These are phyloP conservation scores for Dioctria rufipes DNA, from an alignment of 2,888 invertebrate genomes.

Conservation along the genomic window DNA sequence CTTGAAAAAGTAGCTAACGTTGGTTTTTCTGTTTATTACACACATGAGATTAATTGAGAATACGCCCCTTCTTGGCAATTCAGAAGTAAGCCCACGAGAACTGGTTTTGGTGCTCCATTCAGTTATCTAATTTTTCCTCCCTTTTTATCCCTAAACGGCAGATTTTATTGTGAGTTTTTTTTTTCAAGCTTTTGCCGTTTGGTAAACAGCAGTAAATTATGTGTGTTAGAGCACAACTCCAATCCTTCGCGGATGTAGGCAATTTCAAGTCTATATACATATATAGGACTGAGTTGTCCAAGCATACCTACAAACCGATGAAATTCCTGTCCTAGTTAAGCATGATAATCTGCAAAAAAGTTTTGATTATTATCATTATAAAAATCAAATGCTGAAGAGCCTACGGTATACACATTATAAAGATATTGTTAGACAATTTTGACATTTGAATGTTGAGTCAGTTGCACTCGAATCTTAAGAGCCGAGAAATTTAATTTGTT, in stretches of 20 bases:
- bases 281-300: too few relatives aligned
- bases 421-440: too few relatives aligned
- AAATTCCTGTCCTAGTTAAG: too few relatives aligned
- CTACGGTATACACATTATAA: too few relatives aligned
- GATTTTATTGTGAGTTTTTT: constrained; percentile 17
- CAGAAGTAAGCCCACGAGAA: background rate
- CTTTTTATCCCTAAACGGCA: constrained; percentile 10
- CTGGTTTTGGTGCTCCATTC: background rate
- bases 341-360: too few relatives aligned
- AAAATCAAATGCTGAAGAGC: too few relatives aligned
- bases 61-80: constrained; percentile 35
- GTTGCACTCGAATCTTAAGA: too few relatives aligned
- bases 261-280: background rate
- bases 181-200: background rate
- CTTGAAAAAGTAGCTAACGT: constrained; percentile 42
- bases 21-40: constrained; percentile 50
- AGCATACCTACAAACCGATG: too few relatives aligned
- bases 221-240: background rate
- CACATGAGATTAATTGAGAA: constrained; percentile 54
- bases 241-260: constrained; percentile 9
- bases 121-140: background rate
- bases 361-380: too few relatives aligned
- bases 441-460: too few relatives aligned
- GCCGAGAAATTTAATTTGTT: too few relatives aligned
- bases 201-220: constrained; percentile 35